Percentiles rank a stretch among this genome's conserved stretches.
phyloP scores from a whole-genome alignment of 2,113 vertebrate genomes.

The Brienomyrus longianalis region DNA sequence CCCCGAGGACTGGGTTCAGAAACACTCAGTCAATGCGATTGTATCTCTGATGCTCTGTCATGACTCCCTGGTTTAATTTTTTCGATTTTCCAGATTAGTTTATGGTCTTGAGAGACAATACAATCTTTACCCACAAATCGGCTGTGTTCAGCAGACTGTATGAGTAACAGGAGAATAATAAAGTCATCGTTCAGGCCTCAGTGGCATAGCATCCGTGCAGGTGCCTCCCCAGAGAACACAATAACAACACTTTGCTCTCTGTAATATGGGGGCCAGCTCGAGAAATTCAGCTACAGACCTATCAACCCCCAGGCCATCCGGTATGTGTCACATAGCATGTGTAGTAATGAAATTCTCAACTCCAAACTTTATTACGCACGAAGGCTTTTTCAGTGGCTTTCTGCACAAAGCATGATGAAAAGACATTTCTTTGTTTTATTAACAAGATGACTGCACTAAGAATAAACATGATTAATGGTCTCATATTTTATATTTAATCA shows the following conservation, averaged over 20 bases:
- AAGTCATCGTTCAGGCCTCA: neutral
- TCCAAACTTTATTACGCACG: neutral
- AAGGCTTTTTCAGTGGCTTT: neutral
- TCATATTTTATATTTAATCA: neutral
- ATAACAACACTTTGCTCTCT: neutral
- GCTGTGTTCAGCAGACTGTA: neutral
- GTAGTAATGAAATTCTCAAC: neutral
- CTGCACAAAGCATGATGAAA: neutral
- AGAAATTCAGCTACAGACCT: neutral
- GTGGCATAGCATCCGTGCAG: neutral
- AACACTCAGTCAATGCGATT: neutral
- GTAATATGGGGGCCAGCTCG: neutral
- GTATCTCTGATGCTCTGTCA: neutral
- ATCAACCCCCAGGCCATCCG: neutral
- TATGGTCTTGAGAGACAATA: neutral
- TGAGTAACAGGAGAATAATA: neutral
- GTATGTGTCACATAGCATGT: neutral
- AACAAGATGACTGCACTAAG: neutral
- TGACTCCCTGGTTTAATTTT: neutral
- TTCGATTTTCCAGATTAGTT: neutral
- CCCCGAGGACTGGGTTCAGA: neutral
- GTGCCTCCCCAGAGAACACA: neutral
- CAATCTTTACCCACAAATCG: neutral
- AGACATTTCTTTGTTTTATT: conserved; percentile 5
- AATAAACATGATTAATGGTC: neutral